Evolutionary conservation across 2,888 invertebrate genomes (phyloP), one percentile per base, ranked within the genome.

Genomic region (Hemistola chrysoprasaria): DNA sequence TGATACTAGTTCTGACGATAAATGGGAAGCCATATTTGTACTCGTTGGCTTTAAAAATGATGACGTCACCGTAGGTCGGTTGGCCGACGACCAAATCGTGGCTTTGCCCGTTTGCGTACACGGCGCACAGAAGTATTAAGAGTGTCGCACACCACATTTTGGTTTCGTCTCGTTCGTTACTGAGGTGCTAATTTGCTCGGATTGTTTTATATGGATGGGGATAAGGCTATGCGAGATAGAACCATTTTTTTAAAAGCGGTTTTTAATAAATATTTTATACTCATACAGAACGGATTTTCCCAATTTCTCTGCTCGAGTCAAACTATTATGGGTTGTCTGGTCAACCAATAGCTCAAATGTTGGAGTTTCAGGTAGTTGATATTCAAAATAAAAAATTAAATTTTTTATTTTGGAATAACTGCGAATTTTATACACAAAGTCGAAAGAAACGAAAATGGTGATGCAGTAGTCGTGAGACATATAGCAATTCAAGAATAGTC

Each of bases 21-120:
- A 84, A 60, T 0, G 87, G 87, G 56, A 87, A 81, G 3, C 78
- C 83, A 27, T 82, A 84, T 62, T 83, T 88, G 41, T 63, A 65
- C 42, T 83, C 81, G 52, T 77, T 77, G 2, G 42, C 28, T 57
- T 77, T 84, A 54, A 62, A 77, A 0, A 87, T 47, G 2, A 79
- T 62, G 7, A 81, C 69, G 53, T 87, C 87, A 1, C 86, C 82
- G 54, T 78, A 85, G 0, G 65, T 65, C 0, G 76, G 62, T 38
- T 78, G 78, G 0, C 87, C 87, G 0, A 79, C 22, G 0, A 47
- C 39, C 11, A 88, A 45, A 50, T 86, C 79, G 46, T 88, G 87
- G 60, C 82, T 85, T 40, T 87, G 87, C 45, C 68, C 50, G 25
- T 49, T 50, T 7, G 50, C 59, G 0, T 74, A 72, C 33, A 77